Percentiles rank a stretch among this genome's conserved stretches.
Conservation (phyloP, 2,797 vertebrate species). For the Danio kyathit region DNA sequence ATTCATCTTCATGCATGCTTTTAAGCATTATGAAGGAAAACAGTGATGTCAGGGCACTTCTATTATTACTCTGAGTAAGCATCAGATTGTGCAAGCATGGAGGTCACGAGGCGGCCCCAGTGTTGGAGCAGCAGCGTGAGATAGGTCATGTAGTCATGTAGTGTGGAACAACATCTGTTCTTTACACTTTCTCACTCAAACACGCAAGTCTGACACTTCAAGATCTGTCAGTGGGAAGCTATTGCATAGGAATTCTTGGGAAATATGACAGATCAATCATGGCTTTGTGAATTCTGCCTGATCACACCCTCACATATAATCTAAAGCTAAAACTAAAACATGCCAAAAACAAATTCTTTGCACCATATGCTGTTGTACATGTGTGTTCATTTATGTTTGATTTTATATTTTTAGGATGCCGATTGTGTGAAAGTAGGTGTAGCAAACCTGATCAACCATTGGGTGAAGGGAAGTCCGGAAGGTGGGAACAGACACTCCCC, state of each 20-base stretch:
- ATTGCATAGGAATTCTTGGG: constrained; percentile 10
- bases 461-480: constrained; percentile 80
- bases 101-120: neutral
- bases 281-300: neutral
- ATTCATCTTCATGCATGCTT: neutral
- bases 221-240: neutral
- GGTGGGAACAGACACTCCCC: constrained; percentile 57
- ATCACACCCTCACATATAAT: neutral
- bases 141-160: constrained; percentile 25
- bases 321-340: neutral
- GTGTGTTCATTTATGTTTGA: neutral
- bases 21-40: constrained; percentile 9
- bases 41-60: constrained; percentile 16
- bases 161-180: constrained; percentile 39
- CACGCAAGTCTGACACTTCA: constrained; percentile 11
- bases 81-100: constrained; percentile 30
- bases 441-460: constrained; percentile 81
- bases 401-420: constrained; percentile 72
- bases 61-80: constrained; percentile 20
- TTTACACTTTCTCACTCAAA: constrained; percentile 10
- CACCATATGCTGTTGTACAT: neutral
- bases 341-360: neutral
- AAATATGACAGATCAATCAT: neutral
- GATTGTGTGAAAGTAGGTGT: constrained; percentile 83
- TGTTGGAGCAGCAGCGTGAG: constrained; percentile 18